These are phyloP conservation scores for Brachymystax lenok DNA, from an alignment of 2,797 vertebrate genomes.

Conservation along the genomic window DNA sequence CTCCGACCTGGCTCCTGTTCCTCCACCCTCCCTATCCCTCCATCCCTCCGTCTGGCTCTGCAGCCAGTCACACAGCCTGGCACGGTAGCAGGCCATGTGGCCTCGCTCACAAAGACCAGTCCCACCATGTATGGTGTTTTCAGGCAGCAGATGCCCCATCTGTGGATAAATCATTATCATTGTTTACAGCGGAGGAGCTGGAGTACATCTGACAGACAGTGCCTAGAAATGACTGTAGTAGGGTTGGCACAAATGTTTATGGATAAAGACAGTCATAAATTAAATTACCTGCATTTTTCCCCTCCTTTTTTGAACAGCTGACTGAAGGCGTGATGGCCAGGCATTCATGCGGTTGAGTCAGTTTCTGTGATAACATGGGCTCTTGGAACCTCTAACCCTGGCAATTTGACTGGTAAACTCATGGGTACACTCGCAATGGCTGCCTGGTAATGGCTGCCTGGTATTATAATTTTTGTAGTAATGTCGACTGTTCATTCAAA, in stretches of 20 bases:
- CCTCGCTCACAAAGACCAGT: not conserved
- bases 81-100: not conserved
- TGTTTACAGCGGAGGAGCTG: not conserved
- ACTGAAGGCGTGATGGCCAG: not conserved
- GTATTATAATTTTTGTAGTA: too few relatives aligned
- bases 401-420: too few relatives aligned
- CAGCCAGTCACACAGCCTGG: slow-evolving; percentile 6
- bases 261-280: too few relatives aligned
- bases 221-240: not conserved
- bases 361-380: too few relatives aligned
- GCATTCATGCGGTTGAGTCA: too few relatives aligned
- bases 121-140: slow-evolving; percentile 47
- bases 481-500: too few relatives aligned
- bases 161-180: slow-evolving; percentile 41
- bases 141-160: slow-evolving; percentile 52
- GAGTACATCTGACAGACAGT: not conserved
- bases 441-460: too few relatives aligned
- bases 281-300: too few relatives aligned
- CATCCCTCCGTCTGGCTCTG: not conserved
- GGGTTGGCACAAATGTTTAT: too few relatives aligned
- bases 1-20: not conserved
- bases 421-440: too few relatives aligned
- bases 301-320: not conserved
- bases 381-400: too few relatives aligned
- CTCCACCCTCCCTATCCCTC: not conserved